These are phyloP conservation scores for Nemurella pictetii DNA, from an alignment of 2,888 invertebrate genomes.

Conservation along the genomic window DNA sequence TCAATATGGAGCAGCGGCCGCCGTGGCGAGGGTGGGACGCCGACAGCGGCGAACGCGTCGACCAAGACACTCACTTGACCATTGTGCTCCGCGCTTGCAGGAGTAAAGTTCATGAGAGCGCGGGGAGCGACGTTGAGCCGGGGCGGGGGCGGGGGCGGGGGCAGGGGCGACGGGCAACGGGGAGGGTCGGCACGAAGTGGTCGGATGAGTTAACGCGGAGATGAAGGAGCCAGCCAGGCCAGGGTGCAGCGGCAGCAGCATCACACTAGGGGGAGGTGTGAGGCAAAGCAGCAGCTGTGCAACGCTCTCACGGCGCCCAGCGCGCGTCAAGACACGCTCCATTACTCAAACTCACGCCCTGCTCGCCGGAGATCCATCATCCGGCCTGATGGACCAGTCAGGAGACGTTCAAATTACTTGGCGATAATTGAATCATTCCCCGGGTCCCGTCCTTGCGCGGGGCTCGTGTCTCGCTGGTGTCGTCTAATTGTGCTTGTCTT, in stretches of 20 bases:
- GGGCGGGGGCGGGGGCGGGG: not conserved
- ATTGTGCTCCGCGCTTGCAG: not conserved
- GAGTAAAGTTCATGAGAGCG: slow-evolving; percentile 10
- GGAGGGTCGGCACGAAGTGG: not conserved
- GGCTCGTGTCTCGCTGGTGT: not conserved
- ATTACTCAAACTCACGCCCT: not conserved
- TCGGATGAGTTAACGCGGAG: not conserved
- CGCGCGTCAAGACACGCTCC: not conserved
- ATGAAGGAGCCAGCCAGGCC: not conserved
- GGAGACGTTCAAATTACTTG: not conserved
- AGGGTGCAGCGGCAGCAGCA: not conserved
- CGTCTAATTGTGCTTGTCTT: not conserved
- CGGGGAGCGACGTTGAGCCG: not conserved
- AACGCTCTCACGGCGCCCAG: not conserved
- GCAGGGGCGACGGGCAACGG: not conserved
- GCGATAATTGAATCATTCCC: not conserved
- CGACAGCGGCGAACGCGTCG: not conserved
- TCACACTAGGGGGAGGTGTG: not conserved
- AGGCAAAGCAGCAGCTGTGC: not conserved
- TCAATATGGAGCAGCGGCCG: not conserved
- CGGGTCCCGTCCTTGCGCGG: not conserved
- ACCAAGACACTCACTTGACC: slow-evolving; percentile 10
- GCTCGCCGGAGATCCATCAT: not conserved
- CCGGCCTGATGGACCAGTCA: slow-evolving; percentile 12
- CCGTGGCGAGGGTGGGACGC: not conserved